Evolutionary conservation across 2,888 invertebrate species (phyloP), one percentile per base, ranked within the genome.

Genomic region (Meiosimyza platycephala): DNA sequence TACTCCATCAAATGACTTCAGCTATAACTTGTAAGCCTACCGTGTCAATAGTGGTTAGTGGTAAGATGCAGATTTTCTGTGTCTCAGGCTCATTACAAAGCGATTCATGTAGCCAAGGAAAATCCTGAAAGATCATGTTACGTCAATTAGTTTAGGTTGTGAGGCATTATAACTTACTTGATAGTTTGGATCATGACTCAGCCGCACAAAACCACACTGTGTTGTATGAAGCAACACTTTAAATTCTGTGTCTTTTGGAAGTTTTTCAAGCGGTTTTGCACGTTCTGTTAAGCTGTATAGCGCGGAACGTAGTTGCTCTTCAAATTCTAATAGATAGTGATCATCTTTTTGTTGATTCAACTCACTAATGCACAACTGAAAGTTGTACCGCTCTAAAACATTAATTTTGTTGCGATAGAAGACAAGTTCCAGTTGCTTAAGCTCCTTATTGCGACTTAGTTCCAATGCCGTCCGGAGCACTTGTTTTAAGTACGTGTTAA

Each of bases 141-240:
- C n/a, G 16, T 28, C 28, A 11, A 6, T 15, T 52, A 65, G 4
- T 40, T 52, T 22, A 4, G 12, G 40, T 40, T 40, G 6, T 40
- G 40, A 1, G 5, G 9, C 40, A 40, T 9, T 40, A 40, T 1
- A 33, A 9, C 15, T 60, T 12, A 83, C 83, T 78, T 87, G 84
- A 60, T 82, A 79, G 6, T 80, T 75, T 2, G 84, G 64, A 47
- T 84, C 80, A 28, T 85, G 81, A 48, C 80, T 83, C 0, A 85
- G 74, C 28, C 81, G 80, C 0, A 82, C 78, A 64, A 85, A 86
- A 1, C 79, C 82, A 0, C 80, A 70, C 67, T 87, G 83, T 1
- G 84, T 84, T 6, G 87, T 86, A 50, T 85, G 82, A 1, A 87
- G 68, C 6, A 83, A 78, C 9, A 86, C 71, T 69, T 81, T 85